These are phyloP conservation scores for Phrynocephalus forsythii DNA, from an alignment of 2,797 vertebrate species.

Conservation along the genomic window DNA sequence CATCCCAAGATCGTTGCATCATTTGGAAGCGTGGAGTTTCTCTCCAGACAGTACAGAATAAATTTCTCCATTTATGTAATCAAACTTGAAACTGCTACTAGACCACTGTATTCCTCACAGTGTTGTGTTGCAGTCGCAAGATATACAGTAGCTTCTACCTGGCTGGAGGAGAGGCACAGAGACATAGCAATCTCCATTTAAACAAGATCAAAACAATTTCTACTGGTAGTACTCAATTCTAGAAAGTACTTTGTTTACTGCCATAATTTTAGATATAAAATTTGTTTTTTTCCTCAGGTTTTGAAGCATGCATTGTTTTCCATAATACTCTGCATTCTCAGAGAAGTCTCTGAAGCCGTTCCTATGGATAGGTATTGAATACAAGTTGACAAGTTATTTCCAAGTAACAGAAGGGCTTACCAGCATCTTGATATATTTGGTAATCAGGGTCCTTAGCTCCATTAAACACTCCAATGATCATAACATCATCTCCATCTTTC, in stretches of 20 bases:
- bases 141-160: no score
- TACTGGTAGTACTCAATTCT: background rate
- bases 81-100: no score
- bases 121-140: no score
- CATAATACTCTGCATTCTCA: background rate
- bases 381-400: background rate
- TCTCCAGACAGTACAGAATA: no score
- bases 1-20: no score
- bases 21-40: no score
- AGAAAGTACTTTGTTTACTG: background rate
- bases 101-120: no score
- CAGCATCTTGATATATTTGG: constrained; percentile 90
- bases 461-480: constrained; percentile 90
- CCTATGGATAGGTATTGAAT: background rate
- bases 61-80: no score
- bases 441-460: constrained; percentile 84
- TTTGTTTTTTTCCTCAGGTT: background rate
- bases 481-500: constrained; percentile 91
- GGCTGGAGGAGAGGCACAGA: no score
- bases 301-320: background rate
- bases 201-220: background rate
- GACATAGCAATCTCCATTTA: no score
- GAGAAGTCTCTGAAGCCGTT: background rate
- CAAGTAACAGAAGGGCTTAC: constrained; percentile 75
- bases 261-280: background rate